Conservation (phyloP, 1,140 invertebrate species). For the Drosophila erecta region DNA sequence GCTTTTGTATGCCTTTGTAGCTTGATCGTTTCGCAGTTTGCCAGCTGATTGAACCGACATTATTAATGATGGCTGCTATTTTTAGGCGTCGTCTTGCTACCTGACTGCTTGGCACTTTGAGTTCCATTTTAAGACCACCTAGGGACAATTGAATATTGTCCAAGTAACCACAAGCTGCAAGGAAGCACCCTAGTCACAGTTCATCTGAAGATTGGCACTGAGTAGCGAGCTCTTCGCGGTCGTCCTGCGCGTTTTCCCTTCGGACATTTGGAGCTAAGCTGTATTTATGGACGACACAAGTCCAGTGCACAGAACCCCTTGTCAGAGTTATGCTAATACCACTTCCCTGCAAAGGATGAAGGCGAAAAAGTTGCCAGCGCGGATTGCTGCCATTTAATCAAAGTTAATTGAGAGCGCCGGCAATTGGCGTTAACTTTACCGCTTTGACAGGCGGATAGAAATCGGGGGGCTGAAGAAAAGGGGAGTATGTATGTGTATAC, state of each 20-base stretch:
- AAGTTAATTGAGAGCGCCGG: constrained; percentile 58
- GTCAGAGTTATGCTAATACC: constrained; percentile 23
- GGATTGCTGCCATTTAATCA: constrained; percentile 53
- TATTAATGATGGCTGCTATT: not conserved
- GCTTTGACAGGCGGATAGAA: constrained; percentile 41
- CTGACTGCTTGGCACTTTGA: not conserved
- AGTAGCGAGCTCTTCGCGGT: not conserved
- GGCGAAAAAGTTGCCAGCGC: not conserved
- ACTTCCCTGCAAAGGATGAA: not conserved
- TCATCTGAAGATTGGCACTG: not conserved
- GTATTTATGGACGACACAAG: constrained; percentile 22
- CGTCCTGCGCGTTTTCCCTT: not conserved
- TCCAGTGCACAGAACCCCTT: not conserved
- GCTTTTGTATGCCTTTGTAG: not conserved
- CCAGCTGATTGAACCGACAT: not conserved
- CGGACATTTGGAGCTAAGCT: constrained; percentile 10
- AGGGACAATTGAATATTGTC: no score
- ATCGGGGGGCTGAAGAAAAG: not conserved
- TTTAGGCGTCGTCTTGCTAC: not conserved
- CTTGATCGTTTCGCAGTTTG: not conserved
- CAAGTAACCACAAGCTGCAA: no score
- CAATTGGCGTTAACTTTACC: constrained; percentile 61
- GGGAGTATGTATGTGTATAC: not conserved
- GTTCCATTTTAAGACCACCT: no score
- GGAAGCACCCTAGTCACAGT: no score